Evolutionary conservation across 2,797 vertebrate genomes (phyloP).

Genomic region (Helostoma temminkii): DNA sequence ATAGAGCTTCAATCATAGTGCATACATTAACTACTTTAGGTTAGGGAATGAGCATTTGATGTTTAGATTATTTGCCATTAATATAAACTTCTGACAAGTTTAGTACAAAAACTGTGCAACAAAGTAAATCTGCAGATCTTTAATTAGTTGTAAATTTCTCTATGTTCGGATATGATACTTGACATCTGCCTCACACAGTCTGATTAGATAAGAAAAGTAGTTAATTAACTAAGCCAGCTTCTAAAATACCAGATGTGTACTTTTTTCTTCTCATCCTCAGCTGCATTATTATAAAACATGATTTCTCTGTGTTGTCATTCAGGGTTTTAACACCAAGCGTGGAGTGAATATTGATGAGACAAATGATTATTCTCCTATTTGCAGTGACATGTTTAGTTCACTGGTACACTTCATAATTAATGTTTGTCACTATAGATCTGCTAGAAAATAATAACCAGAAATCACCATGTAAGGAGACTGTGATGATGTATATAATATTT

Average conservation of each 20-base stretch:
- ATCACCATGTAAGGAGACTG: slow-evolving; percentile 6
- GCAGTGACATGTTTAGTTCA: slow-evolving; percentile 12
- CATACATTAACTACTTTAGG: slow-evolving; percentile 15
- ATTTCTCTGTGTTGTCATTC: slow-evolving; percentile 20
- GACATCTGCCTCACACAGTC: slow-evolving; percentile 13
- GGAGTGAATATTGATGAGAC: slow-evolving; percentile 20
- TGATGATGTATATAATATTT: slow-evolving; percentile 17
- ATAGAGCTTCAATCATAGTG: slow-evolving; percentile 11
- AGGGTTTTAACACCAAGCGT: slow-evolving; percentile 5
- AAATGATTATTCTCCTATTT: slow-evolving; percentile 18
- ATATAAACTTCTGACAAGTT: slow-evolving; percentile 10
- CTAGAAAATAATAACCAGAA: slow-evolving; percentile 28
- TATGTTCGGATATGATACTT: background rate
- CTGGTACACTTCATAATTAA: slow-evolving; percentile 22
- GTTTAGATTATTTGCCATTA: background rate
- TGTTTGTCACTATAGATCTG: slow-evolving; percentile 29
- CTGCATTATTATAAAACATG: slow-evolving; percentile 22
- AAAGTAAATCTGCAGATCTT: slow-evolving; percentile 15
- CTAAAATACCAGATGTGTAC: slow-evolving; percentile 23
- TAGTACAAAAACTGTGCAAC: background rate
- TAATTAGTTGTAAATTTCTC: slow-evolving; percentile 21
- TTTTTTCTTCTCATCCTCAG: slow-evolving; percentile 10
- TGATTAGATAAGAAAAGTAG: slow-evolving; percentile 18
- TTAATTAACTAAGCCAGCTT: slow-evolving; percentile 25
- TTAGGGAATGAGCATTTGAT: background rate